A percentile compares a stretch with the other conserved stretches of the same genome.
Evolutionary conservation across 2,113 vertebrate genomes (phyloP).

Genomic region (Lagopus muta): DNA sequence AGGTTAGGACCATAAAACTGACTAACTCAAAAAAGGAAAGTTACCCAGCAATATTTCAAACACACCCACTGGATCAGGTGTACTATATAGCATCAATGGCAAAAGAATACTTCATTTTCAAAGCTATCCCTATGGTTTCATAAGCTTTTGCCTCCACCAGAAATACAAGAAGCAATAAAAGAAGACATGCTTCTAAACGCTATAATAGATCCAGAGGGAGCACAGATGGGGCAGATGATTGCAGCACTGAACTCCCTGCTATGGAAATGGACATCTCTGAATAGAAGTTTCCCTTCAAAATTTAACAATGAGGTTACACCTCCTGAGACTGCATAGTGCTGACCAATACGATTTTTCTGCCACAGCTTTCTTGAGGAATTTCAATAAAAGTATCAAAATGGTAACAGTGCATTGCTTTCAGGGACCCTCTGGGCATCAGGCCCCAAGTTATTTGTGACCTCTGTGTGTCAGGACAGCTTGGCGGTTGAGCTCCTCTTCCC

Average conservation of each 20-base stretch:
- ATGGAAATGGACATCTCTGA: constrained; percentile 20
- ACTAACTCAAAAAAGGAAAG: constrained; percentile 64
- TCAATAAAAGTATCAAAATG: neutral
- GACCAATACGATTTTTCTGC: constrained; percentile 7
- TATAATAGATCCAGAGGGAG: constrained; percentile 54
- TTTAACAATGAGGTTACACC: constrained; percentile 48
- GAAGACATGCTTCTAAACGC: constrained; percentile 63
- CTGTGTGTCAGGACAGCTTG: neutral
- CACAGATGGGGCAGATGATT: constrained; percentile 52
- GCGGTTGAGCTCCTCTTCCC: neutral
- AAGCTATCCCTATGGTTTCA: constrained; percentile 57
- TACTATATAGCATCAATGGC: neutral
- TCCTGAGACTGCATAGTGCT: constrained; percentile 13
- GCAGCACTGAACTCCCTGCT: constrained; percentile 36
- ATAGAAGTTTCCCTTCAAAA: constrained; percentile 50
- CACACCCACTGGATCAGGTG: constrained; percentile 57
- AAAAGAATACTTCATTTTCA: constrained; percentile 62
- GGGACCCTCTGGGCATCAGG: neutral
- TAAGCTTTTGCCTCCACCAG: constrained; percentile 71
- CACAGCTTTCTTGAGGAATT: neutral
- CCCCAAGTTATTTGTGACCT: neutral
- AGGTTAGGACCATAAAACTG: constrained; percentile 65
- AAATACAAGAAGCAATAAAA: constrained; percentile 76
- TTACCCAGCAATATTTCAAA: constrained; percentile 69
- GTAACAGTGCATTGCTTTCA: neutral